Conservation (phyloP, 2,888 invertebrate species). For the Hololepta plana region DNA sequence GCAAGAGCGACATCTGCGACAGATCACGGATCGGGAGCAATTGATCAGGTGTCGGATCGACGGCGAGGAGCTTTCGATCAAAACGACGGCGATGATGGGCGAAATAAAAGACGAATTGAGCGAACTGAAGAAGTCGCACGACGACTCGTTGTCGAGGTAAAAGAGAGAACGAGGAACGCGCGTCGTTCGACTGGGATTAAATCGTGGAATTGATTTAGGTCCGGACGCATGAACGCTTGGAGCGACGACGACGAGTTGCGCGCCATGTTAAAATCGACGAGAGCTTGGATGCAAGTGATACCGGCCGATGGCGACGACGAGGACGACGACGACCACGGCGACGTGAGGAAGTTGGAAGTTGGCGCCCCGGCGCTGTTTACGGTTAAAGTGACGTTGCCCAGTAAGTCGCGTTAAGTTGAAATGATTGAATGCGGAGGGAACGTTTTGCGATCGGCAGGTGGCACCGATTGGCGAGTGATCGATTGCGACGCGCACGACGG, state of each 20-base stretch:
- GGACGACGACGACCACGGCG: slow-evolving; percentile 24
- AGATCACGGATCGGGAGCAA: slow-evolving; percentile 51
- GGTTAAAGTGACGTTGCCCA: slow-evolving; percentile 43
- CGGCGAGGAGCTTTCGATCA: slow-evolving; percentile 32
- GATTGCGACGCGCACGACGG: slow-evolving; percentile 68
- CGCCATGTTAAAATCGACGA: slow-evolving; percentile 25
- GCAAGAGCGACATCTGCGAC: slow-evolving; percentile 55
- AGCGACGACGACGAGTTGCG: slow-evolving; percentile 11
- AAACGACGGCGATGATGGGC: slow-evolving; percentile 26
- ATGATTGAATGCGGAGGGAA: slow-evolving; percentile 2
- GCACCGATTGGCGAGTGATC: slow-evolving; percentile 53
- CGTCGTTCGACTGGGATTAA: background rate
- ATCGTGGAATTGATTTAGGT: slow-evolving; percentile 24
- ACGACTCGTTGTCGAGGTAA: background rate
- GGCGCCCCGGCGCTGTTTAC: slow-evolving; percentile 52
- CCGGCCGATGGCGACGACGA: slow-evolving; percentile 17
- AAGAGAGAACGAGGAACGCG: background rate
- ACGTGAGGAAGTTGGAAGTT: slow-evolving; percentile 44
- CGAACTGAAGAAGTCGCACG: background rate
- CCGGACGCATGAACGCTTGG: slow-evolving; percentile 39
- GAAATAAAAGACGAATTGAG: slow-evolving; percentile 7
- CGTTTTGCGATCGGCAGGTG: slow-evolving; percentile 31
- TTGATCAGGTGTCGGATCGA: slow-evolving; percentile 41
- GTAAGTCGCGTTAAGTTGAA: slow-evolving; percentile 19
- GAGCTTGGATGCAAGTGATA: slow-evolving; percentile 54